Evolutionary conservation across 1,140 invertebrate genomes (phyloP).

Genomic region (Lucilia cuprina): DNA sequence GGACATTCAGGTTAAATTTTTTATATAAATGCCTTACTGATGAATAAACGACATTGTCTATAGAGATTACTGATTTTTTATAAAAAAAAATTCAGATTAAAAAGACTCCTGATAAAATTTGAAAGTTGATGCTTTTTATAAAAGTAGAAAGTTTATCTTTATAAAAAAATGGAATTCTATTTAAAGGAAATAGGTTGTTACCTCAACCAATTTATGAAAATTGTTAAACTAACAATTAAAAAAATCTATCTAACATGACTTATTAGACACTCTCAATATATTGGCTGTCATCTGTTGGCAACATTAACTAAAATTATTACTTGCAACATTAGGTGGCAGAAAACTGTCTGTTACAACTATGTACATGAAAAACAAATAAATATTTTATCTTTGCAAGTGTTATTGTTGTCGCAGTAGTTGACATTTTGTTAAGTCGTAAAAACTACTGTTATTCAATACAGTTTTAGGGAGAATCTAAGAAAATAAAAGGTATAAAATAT

Average conservation of each 20-base stretch:
- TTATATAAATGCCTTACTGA: no score
- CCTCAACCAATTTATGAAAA: neutral
- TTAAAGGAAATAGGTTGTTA: neutral
- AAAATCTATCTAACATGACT: no score
- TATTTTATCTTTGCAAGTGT: neutral
- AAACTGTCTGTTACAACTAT: neutral
- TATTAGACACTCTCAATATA: neutral
- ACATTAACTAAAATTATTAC: conserved; percentile 15
- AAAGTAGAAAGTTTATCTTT: no score
- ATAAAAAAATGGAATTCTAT: no score
- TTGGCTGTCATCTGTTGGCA: conserved; percentile 23
- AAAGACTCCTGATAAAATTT: no score
- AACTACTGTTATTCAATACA: neutral
- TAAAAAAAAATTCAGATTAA: no score
- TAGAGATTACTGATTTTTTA: no score
- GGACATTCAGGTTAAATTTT: no score
- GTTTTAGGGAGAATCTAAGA: neutral
- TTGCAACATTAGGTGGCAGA: neutral
- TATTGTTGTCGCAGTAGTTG: conserved; percentile 3
- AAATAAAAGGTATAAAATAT: neutral
- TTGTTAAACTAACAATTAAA: neutral
- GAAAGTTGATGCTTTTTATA: no score
- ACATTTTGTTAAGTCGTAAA: conserved; percentile 30
- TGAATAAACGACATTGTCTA: no score
- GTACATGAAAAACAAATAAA: neutral